Evolutionary conservation across 2,113 vertebrate genomes (phyloP).

Genomic region (rat (Rattus norvegicus)): DNA sequence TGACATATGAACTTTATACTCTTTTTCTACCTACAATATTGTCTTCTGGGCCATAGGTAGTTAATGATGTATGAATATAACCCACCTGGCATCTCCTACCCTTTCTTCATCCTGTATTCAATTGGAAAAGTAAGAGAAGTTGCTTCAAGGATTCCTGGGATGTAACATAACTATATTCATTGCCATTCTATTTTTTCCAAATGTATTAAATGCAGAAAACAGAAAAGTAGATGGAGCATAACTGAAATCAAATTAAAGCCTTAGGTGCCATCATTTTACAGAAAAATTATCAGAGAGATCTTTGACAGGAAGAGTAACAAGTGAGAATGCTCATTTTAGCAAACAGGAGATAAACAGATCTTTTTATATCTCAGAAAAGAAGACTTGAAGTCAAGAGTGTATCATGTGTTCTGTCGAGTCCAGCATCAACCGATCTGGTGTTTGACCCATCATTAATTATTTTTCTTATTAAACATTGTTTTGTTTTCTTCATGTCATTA

Average conservation of each 20-base stretch:
- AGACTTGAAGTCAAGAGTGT: background rate
- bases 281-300: constrained; percentile 36
- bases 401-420: background rate
- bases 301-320: constrained; percentile 40
- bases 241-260: constrained; percentile 14
- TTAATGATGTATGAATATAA: background rate
- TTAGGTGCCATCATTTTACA: constrained; percentile 36
- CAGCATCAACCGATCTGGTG: background rate
- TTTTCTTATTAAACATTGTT: constrained; percentile 19
- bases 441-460: constrained; percentile 57
- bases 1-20: background rate
- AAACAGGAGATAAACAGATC: background rate
- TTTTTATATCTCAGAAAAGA: constrained; percentile 29
- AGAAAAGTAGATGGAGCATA: background rate
- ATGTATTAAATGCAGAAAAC: background rate
- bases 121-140: background rate
- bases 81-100: background rate
- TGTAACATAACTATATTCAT: background rate
- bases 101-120: background rate
- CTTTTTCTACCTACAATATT: background rate
- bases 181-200: background rate
- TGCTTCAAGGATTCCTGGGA: background rate
- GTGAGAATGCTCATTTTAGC: constrained; percentile 47
- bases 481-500: constrained; percentile 41
- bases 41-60: background rate